Evolutionary conservation across 2,113 vertebrate genomes (phyloP), one percentile per base, ranked within the genome.

Genomic region (Oenanthe oenanthe): DNA sequence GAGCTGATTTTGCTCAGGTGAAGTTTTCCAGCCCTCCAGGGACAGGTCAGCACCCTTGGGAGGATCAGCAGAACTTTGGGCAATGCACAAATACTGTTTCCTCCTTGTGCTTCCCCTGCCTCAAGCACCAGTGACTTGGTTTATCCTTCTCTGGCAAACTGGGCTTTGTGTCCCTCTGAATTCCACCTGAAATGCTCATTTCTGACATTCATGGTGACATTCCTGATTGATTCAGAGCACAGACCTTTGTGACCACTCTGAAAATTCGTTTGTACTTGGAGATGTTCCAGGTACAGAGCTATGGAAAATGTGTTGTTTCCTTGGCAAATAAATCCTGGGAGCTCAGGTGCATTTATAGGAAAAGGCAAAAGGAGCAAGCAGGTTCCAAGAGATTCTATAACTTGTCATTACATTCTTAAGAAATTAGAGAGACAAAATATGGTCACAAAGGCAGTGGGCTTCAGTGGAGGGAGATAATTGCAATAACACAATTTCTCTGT

Each of bases 101-200:
- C 61, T 53, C 25, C 36, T 57, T 3, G 25, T 8, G 3, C 8
- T 58, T 58, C 9, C 38, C 57, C 38, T 56, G 18, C 32, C 43
- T 53, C 3, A 1, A 56, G 31, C 0, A 0, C 8, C 42, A 28
- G 3, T 8, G 22, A 4, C 22, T 32, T 32, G 22, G 4, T 28
- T 63, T 34, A 10, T 42, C 53, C 12, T 72, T 36, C 67, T 18
- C 31, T 10, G 18, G 5, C 38, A 51, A 42, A 24, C 9, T 29
- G 31, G 58, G 22, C 32, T 51, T 61, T 28, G 19, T 36, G 13
- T 67, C 47, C 79, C 36, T 5, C 62, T 48, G 54, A 79, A 88
- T 58, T 80, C 63, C 36, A 24, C 31, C 25, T 43, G 36, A 63
- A 77, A 60, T 20, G 7, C 31, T 34, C 25, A 6, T 42, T 61